phyloP scores from a whole-genome alignment of 2,113 vertebrate genomes.

The Todiramphus chloris region DNA sequence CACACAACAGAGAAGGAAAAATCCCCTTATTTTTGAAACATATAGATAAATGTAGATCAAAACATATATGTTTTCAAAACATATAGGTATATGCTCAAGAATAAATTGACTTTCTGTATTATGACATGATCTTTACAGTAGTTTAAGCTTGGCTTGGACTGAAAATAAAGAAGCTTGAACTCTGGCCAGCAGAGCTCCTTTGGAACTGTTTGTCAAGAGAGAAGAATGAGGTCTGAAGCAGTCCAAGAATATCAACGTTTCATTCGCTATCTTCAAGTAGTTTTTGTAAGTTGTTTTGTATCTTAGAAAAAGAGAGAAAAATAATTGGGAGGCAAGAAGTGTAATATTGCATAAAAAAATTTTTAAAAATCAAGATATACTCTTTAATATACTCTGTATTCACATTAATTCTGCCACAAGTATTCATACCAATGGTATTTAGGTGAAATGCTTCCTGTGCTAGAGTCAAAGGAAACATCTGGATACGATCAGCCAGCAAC shows the following conservation, averaged over 20 bases:
- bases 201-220: slow-evolving; percentile 27
- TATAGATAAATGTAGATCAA: slow-evolving; percentile 6
- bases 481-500: background rate
- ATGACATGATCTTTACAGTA: slow-evolving; percentile 33
- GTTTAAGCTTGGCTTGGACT: slow-evolving; percentile 11
- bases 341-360: background rate
- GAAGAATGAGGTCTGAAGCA: slow-evolving; percentile 38
- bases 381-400: background rate
- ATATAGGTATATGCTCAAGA: slow-evolving; percentile 20
- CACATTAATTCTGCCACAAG: background rate
- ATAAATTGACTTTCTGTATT: slow-evolving; percentile 6
- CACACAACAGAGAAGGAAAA: background rate
- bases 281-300: slow-evolving; percentile 89
- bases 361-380: background rate
- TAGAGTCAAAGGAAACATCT: background rate
- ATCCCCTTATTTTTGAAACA: slow-evolving; percentile 38
- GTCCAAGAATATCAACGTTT: background rate
- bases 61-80: background rate
- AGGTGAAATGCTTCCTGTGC: background rate
- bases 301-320: slow-evolving; percentile 75
- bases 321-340: background rate
- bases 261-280: slow-evolving; percentile 85
- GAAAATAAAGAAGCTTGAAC: slow-evolving; percentile 3
- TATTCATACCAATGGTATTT: background rate
- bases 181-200: slow-evolving; percentile 74